A percentile compares a stretch with the other conserved stretches of the same genome.
Evolutionary conservation across 2,113 vertebrate species (phyloP).

Genomic region (Globicephala melas): DNA sequence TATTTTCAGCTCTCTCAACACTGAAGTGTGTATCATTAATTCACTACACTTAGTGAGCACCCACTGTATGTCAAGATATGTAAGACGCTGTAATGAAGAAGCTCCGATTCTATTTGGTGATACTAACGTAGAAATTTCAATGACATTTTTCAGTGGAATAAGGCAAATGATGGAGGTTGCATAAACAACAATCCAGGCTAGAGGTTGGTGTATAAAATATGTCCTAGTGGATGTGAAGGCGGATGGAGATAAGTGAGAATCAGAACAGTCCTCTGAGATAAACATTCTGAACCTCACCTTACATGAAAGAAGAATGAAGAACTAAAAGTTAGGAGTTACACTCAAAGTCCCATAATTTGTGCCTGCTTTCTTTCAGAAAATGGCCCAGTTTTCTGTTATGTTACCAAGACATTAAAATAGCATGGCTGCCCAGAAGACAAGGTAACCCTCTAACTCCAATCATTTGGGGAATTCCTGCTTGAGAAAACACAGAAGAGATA

Average conservation of each 20-base stretch:
- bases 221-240: neutral
- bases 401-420: slow-evolving; percentile 82
- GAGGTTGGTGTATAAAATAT: neutral
- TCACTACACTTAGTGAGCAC: neutral
- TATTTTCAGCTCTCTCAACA: neutral
- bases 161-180: neutral
- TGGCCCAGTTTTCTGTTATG: slow-evolving; percentile 81
- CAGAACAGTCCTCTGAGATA: neutral
- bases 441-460: slow-evolving; percentile 30
- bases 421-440: slow-evolving; percentile 5
- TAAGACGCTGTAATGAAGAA: neutral
- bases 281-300: neutral
- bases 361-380: slow-evolving; percentile 80
- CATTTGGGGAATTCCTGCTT: slow-evolving; percentile 33
- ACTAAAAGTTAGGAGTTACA: neutral
- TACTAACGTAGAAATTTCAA: neutral
- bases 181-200: neutral
- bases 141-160: neutral
- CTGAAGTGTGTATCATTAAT: neutral
- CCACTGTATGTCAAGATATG: neutral
- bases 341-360: neutral
- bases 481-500: slow-evolving; percentile 39
- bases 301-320: neutral
- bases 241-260: neutral
- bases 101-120: neutral